phyloP scores from a whole-genome alignment of 2,888 invertebrate species.

The Ochropacha duplaris region DNA sequence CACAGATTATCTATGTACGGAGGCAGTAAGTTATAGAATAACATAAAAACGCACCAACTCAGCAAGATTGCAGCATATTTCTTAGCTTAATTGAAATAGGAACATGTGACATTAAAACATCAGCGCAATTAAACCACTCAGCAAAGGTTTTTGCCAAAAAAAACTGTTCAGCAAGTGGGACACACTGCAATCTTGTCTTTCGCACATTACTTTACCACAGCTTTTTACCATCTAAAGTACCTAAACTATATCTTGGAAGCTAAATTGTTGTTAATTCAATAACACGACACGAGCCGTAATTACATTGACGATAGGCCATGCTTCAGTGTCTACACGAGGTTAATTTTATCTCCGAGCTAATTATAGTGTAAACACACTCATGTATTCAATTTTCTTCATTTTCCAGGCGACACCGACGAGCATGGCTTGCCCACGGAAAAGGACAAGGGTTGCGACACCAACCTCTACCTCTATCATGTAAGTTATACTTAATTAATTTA shows the following conservation, averaged over 20 bases:
- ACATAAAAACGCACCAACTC: too few relatives aligned
- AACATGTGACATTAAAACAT: too few relatives aligned
- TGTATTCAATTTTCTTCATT: constrained; percentile 34
- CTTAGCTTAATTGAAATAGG: too few relatives aligned
- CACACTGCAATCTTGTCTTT: too few relatives aligned
- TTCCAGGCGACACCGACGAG: constrained; percentile 87
- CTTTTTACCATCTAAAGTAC: too few relatives aligned
- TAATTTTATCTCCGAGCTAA: neutral
- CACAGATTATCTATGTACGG: too few relatives aligned
- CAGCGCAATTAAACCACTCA: too few relatives aligned
- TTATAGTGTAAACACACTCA: neutral
- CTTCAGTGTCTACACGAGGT: neutral
- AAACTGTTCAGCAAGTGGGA: too few relatives aligned
- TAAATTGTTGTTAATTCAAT: neutral
- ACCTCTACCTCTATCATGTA: constrained; percentile 92
- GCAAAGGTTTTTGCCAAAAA: too few relatives aligned
- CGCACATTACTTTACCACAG: too few relatives aligned
- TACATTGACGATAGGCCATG: neutral
- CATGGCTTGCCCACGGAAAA: constrained; percentile 86
- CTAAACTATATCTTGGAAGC: neutral
- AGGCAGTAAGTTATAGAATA: too few relatives aligned
- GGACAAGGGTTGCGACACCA: constrained; percentile 91
- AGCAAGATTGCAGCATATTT: too few relatives aligned
- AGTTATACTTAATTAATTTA: constrained; percentile 55
- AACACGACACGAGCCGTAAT: neutral